These are phyloP conservation scores for Choristoneura rosaceana DNA, from an alignment of 2,888 invertebrate species.

Conservation along the genomic window DNA sequence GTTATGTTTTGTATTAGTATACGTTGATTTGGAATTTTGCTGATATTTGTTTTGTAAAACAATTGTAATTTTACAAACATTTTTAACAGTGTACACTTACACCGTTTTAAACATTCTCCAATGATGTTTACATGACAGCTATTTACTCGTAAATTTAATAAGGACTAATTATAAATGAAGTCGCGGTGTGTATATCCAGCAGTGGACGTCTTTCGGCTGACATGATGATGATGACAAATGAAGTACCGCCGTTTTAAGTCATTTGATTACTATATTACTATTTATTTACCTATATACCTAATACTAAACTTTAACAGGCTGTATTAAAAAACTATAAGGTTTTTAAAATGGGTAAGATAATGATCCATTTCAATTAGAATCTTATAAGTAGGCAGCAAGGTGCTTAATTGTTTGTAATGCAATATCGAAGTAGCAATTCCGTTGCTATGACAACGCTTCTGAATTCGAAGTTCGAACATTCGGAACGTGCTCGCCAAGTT, in stretches of 20 bases:
- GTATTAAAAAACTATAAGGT: background rate
- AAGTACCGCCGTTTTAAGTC: conserved; percentile 19
- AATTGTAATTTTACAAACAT: no score
- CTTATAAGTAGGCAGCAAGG: background rate
- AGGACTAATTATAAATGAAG: conserved; percentile 32
- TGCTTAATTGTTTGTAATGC: conserved; percentile 1
- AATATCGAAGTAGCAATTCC: conserved; percentile 47
- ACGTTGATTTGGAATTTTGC: no score
- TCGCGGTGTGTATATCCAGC: no score
- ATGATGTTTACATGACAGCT: background rate
- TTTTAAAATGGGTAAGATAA: background rate
- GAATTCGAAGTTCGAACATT: conserved; percentile 60
- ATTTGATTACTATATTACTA: background rate
- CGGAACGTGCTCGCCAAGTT: conserved; percentile 56
- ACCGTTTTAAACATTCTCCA: background rate
- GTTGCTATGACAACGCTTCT: conserved; percentile 60
- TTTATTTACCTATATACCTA: background rate
- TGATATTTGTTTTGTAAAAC: no score
- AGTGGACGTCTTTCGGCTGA: no score
- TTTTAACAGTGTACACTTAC: no score
- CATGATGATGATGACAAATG: no score
- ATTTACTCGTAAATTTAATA: conserved; percentile 19
- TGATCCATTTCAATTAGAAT: conserved; percentile 1
- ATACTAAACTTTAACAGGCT: conserved; percentile 2
- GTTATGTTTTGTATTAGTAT: no score